phyloP scores from a whole-genome alignment of 2,888 invertebrate genomes.

The Macrosoma leucophasiata region DNA sequence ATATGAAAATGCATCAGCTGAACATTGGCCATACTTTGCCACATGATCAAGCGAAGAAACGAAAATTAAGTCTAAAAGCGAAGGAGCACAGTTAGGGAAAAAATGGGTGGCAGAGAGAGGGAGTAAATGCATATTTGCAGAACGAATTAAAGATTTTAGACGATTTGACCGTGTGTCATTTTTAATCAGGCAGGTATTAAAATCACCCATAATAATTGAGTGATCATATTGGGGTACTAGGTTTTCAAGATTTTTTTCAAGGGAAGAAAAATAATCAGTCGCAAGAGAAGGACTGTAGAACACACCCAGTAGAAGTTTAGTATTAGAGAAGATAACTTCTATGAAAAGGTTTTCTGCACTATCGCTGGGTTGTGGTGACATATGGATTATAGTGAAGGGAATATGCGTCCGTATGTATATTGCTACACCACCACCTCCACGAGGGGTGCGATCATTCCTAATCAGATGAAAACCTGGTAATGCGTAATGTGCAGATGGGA shows the following conservation, averaged over 20 bases:
- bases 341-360: constrained; percentile 17
- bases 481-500: constrained; percentile 5
- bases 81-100: constrained; percentile 4
- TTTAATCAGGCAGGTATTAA: constrained; percentile 3
- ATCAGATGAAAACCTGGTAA: constrained; percentile 16
- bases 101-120: too few relatives aligned
- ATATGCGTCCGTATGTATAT: constrained; percentile 16
- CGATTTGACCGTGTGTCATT: background rate
- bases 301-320: constrained; percentile 15
- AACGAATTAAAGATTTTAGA: background rate
- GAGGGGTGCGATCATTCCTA: constrained; percentile 12
- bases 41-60: constrained; percentile 9
- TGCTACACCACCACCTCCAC: constrained; percentile 15
- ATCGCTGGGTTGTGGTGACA: background rate
- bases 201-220: too few relatives aligned
- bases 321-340: constrained; percentile 7
- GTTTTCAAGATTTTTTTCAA: constrained; percentile 7
- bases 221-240: background rate
- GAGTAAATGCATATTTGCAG: constrained; percentile 6
- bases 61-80: constrained; percentile 15
- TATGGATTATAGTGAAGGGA: constrained; percentile 3
- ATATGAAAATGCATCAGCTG: constrained; percentile 13
- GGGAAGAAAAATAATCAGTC: constrained; percentile 15
- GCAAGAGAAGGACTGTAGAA: constrained; percentile 12
- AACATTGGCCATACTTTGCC: too few relatives aligned